Percentiles rank a stretch among this genome's conserved stretches.
Conservation (phyloP, 2,888 invertebrate genomes). For the Troilus luridus region DNA sequence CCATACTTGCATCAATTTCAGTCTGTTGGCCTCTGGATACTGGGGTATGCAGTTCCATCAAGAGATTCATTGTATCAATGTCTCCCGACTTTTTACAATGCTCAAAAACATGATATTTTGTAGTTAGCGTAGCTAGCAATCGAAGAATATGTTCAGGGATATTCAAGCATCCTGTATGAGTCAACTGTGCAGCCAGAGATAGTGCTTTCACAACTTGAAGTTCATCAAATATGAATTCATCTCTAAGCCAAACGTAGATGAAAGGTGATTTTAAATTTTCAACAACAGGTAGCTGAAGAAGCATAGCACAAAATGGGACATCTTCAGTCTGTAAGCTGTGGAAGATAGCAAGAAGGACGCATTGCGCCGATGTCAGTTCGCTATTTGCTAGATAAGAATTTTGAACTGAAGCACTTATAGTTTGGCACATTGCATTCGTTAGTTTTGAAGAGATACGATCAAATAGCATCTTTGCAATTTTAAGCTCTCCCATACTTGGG, state of each 20-base stretch:
- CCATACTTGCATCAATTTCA: background rate
- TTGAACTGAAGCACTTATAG: slow-evolving; percentile 4
- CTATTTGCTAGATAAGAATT: background rate
- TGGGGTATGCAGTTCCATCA: background rate
- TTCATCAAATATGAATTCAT: slow-evolving; percentile 31
- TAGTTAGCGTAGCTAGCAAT: background rate
- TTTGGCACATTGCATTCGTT: slow-evolving; percentile 9
- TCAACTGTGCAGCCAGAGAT: background rate
- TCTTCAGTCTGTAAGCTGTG: slow-evolving; percentile 26
- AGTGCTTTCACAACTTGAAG: slow-evolving; percentile 24
- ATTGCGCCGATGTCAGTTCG: background rate
- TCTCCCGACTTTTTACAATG: slow-evolving; percentile 28
- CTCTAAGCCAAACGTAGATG: slow-evolving; percentile 13
- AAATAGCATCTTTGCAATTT: background rate
- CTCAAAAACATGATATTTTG: slow-evolving; percentile 30
- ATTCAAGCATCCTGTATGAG: slow-evolving; percentile 18
- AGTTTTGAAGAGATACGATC: slow-evolving; percentile 19
- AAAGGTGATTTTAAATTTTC: slow-evolving; percentile 40
- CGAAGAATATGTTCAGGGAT: slow-evolving; percentile 37
- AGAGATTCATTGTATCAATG: slow-evolving; percentile 8
- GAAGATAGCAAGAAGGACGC: background rate
- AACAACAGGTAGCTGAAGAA: slow-evolving; percentile 7
- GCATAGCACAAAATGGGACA: background rate
- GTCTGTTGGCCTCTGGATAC: slow-evolving; percentile 18
- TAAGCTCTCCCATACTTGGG: slow-evolving; percentile 34